Evolutionary conservation across 2,797 vertebrate genomes (phyloP).

Genomic region (Tarsius wallacei): DNA sequence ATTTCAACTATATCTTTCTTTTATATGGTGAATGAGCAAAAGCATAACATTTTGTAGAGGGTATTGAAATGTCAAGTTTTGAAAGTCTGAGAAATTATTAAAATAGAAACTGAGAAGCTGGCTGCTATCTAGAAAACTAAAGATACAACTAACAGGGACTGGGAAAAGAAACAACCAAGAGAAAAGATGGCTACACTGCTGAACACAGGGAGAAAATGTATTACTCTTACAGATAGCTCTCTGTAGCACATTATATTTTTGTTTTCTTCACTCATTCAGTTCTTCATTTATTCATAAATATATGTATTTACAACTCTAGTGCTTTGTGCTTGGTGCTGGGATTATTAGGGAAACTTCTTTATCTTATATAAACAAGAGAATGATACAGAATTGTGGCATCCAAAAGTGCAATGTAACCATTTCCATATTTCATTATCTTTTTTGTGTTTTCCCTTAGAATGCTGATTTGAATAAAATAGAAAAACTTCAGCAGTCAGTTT

Average conservation of each 20-base stretch:
- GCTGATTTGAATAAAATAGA: slow-evolving; percentile 55
- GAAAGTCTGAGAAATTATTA: slow-evolving; percentile 68
- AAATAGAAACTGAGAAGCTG: slow-evolving; percentile 71
- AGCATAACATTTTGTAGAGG: slow-evolving; percentile 51
- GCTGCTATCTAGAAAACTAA: not conserved
- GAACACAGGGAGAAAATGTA: not conserved
- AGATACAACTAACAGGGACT: slow-evolving; percentile 55
- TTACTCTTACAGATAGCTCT: not conserved
- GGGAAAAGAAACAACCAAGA: slow-evolving; percentile 33
- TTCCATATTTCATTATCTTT: slow-evolving; percentile 20
- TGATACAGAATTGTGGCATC: not conserved
- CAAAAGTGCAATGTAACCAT: not conserved
- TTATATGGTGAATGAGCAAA: slow-evolving; percentile 68
- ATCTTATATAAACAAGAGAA: not conserved
- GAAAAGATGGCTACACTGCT: not conserved
- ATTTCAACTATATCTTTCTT: slow-evolving; percentile 74
- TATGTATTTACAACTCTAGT: not conserved
- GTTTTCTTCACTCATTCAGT: not conserved
- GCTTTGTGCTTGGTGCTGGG: not conserved
- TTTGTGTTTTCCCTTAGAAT: slow-evolving; percentile 59
- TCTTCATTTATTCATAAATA: not conserved
- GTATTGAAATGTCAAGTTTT: slow-evolving; percentile 34
- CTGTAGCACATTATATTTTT: not conserved
- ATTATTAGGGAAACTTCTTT: not conserved
- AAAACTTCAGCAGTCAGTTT: slow-evolving; percentile 17